Percentiles rank a stretch among this genome's conserved stretches.
These are phyloP conservation scores for Stenurella melanura DNA, from an alignment of 2,888 invertebrate species.

Conservation along the genomic window DNA sequence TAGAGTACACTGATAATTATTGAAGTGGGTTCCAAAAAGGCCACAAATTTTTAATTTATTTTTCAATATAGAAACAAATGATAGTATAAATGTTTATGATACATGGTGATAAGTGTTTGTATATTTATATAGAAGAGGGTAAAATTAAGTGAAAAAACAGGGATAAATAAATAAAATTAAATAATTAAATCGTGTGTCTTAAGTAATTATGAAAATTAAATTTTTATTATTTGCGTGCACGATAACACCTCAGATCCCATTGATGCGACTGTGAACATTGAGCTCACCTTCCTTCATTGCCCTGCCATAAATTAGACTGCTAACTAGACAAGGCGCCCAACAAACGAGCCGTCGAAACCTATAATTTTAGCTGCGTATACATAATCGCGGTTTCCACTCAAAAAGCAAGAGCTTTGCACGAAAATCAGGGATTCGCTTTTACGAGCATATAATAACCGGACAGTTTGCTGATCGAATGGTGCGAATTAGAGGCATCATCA, in stretches of 20 bases:
- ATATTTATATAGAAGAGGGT: no score
- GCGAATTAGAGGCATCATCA: conserved; percentile 53
- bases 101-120: no score
- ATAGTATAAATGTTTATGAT: no score
- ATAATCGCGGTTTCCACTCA: conserved; percentile 39
- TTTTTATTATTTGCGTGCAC: no score
- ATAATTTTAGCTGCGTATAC: conserved; percentile 64
- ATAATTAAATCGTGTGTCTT: neutral
- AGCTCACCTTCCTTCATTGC: conserved; percentile 40
- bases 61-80: no score
- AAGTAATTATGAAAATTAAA: no score
- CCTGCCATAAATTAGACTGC: conserved; percentile 67
- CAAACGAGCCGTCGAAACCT: conserved; percentile 71
- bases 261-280: neutral
- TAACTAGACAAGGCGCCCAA: conserved; percentile 72
- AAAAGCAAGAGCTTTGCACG: conserved; percentile 46
- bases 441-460: conserved; percentile 49
- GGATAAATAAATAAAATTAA: neutral
- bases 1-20: no score
- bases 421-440: conserved; percentile 52
- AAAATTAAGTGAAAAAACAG: no score
- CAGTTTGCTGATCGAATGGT: conserved; percentile 48
- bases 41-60: no score
- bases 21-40: no score
- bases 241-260: no score